A percentile compares a stretch with the other conserved stretches of the same genome.
These are phyloP conservation scores for Serripes groenlandicus DNA, from an alignment of 2,888 invertebrate genomes.

Conservation along the genomic window DNA sequence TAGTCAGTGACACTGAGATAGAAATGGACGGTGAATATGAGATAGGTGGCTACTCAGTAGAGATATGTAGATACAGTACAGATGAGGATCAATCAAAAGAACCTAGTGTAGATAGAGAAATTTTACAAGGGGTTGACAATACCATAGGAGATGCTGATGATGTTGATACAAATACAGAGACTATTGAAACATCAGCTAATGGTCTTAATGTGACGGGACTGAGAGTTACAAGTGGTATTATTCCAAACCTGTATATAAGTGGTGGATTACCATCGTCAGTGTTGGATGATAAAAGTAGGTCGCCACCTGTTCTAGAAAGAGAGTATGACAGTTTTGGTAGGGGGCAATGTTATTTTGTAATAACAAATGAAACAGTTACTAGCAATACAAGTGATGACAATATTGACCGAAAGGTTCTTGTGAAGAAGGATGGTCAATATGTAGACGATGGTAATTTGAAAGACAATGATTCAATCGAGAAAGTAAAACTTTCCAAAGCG, in stretches of 20 bases:
- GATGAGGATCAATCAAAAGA: conserved; percentile 17
- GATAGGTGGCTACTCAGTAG: conserved; percentile 49
- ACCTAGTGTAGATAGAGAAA: conserved; percentile 8
- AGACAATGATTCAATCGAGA: too few species aligned
- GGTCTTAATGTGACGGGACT: neutral
- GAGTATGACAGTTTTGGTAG: too few species aligned
- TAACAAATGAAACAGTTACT: too few species aligned
- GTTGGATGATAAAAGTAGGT: conserved; percentile 8
- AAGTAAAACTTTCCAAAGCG: too few species aligned
- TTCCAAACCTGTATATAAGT: conserved; percentile 42
- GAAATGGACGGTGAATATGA: conserved; percentile 16
- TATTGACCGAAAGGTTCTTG: too few species aligned
- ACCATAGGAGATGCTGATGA: too few species aligned
- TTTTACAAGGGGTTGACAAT: too few species aligned
- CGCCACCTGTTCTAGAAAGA: conserved; percentile 39
- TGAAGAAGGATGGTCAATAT: too few species aligned
- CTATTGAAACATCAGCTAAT: neutral
- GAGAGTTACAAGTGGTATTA: conserved; percentile 47
- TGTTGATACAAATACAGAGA: neutral
- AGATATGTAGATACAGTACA: conserved; percentile 40
- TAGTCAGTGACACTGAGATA: neutral
- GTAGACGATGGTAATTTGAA: too few species aligned
- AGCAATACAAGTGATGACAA: too few species aligned
- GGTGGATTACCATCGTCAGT: neutral
- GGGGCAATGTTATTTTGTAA: too few species aligned